Conservation (phyloP, 2,113 vertebrate genomes). For the Microtus ochrogaster region DNA sequence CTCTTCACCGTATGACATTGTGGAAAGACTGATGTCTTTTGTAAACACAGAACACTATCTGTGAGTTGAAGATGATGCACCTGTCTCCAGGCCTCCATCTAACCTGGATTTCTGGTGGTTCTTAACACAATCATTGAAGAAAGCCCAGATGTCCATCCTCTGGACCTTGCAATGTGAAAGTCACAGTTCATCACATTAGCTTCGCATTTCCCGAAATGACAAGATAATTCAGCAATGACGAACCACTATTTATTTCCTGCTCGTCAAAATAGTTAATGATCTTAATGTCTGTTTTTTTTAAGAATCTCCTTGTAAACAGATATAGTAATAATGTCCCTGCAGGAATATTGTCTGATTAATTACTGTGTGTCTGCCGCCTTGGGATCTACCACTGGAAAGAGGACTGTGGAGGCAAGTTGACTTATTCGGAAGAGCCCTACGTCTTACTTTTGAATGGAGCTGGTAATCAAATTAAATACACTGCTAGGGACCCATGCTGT, state of each 20-base stretch:
- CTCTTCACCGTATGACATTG: background rate
- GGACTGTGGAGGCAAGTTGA: background rate
- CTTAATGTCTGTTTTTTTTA: constrained; percentile 4
- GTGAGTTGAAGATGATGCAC: background rate
- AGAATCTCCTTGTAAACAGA: constrained; percentile 38
- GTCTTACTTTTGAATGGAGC: constrained; percentile 38
- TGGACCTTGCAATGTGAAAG: background rate
- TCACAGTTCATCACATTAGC: background rate
- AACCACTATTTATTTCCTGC: background rate
- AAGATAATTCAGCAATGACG: background rate
- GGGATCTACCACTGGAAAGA: constrained; percentile 9
- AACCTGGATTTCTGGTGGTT: background rate
- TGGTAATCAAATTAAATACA: constrained; percentile 67
- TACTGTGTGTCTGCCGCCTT: constrained; percentile 38
- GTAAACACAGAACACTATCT: background rate
- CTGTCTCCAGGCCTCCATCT: background rate
- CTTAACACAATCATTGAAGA: background rate
- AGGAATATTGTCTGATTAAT: constrained; percentile 45
- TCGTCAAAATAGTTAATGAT: constrained; percentile 11
- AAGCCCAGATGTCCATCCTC: background rate
- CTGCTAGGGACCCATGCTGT: constrained; percentile 16
- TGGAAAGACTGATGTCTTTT: background rate
- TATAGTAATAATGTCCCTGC: background rate
- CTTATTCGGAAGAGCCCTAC: constrained; percentile 1
- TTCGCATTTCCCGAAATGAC: constrained; percentile 29